A percentile compares a stretch with the other conserved stretches of the same genome.
Conservation (phyloP, 2,888 invertebrate genomes). For the Oegoconia quadripuncta region DNA sequence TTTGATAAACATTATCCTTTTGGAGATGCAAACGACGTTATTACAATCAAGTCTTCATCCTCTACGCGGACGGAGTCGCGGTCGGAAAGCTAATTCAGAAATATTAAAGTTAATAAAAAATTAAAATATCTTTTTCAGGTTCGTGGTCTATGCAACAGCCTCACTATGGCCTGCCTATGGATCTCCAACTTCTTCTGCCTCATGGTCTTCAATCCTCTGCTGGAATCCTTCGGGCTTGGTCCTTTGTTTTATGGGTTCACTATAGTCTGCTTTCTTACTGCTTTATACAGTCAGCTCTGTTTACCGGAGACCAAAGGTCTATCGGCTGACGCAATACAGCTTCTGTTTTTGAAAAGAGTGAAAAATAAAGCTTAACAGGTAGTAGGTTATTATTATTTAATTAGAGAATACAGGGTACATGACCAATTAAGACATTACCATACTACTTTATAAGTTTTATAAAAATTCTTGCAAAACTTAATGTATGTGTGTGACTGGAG, state of each 20-base stretch:
- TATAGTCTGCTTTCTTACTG: slow-evolving; percentile 45
- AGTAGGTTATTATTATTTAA: not conserved
- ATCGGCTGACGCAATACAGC: slow-evolving; percentile 53
- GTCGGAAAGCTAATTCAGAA: too few relatives aligned
- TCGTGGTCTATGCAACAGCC: slow-evolving; percentile 50
- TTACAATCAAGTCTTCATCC: too few relatives aligned
- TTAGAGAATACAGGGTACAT: not conserved
- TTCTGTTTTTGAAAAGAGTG: slow-evolving; percentile 40
- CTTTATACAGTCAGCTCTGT: slow-evolving; percentile 47
- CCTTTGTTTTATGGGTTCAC: slow-evolving; percentile 62
- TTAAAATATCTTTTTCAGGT: slow-evolving; percentile 40
- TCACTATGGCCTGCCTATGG: slow-evolving; percentile 51
- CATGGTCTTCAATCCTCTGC: slow-evolving; percentile 55
- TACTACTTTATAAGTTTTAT: too few relatives aligned
- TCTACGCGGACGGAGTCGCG: too few relatives aligned
- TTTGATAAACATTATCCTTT: too few relatives aligned
- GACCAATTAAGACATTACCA: too few relatives aligned
- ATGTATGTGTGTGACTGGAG: too few relatives aligned
- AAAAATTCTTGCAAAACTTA: too few relatives aligned
- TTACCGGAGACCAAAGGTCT: slow-evolving; percentile 72
- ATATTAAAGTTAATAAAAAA: too few relatives aligned
- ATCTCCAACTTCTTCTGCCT: slow-evolving; percentile 55
- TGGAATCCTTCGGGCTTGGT: slow-evolving; percentile 48
- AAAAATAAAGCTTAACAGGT: not conserved
- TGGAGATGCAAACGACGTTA: too few relatives aligned